Conservation (phyloP, 2,797 vertebrate genomes). For the Notamacropus eugenii region DNA sequence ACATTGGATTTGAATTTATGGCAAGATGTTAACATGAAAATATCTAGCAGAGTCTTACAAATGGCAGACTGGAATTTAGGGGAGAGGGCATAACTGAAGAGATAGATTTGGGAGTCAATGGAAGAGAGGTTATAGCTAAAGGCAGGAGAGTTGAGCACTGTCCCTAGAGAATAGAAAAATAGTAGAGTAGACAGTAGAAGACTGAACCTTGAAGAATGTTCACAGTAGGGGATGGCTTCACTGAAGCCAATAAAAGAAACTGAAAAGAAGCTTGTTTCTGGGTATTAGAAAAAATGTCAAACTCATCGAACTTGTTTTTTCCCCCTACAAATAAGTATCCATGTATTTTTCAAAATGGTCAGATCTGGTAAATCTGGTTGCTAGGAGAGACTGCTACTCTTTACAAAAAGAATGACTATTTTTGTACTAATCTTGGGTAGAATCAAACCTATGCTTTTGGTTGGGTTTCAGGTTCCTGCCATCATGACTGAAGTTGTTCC, state of each 20-base stretch:
- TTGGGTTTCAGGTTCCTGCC: conserved; percentile 9
- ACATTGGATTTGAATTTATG: not conserved
- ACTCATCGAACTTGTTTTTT: not conserved
- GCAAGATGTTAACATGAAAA: not conserved
- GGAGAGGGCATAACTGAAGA: not conserved
- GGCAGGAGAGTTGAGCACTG: not conserved
- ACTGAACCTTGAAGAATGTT: not conserved
- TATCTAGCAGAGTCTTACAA: not conserved
- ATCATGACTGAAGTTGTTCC: not conserved
- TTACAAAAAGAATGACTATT: conserved; percentile 25
- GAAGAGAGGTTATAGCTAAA: not conserved
- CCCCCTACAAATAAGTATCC: not conserved
- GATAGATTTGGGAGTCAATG: not conserved
- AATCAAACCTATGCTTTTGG: conserved; percentile 9
- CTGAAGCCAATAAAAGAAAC: not conserved
- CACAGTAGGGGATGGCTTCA: not conserved
- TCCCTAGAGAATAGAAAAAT: not conserved
- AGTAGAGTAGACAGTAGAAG: not conserved
- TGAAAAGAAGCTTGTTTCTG: not conserved
- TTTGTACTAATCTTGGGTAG: not conserved
- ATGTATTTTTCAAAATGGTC: conserved; percentile 14
- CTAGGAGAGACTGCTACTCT: conserved; percentile 16
- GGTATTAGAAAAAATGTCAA: not conserved
- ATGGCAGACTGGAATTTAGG: not conserved
- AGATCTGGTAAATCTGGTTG: conserved; percentile 5